Evolutionary conservation across 2,797 vertebrate species (phyloP).

Genomic region (Poecilia picta): DNA sequence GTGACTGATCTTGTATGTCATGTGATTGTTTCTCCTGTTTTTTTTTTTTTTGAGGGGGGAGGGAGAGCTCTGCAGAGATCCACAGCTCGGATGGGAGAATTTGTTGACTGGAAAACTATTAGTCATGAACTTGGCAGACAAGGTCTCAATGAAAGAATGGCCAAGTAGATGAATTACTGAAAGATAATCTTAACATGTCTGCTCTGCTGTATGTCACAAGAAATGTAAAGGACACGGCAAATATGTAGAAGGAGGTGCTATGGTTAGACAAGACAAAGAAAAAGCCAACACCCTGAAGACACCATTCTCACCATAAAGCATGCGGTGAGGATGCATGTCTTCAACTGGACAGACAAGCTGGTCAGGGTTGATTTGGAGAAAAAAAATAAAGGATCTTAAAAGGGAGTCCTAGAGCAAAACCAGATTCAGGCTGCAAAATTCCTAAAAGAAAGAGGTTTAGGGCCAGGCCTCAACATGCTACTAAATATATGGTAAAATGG

Average conservation of each 20-base stretch:
- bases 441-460: background rate
- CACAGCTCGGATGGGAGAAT: background rate
- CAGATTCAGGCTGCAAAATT: background rate
- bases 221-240: background rate
- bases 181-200: background rate
- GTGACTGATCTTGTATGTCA: too few relatives aligned
- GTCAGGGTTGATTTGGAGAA: background rate
- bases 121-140: background rate
- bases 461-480: background rate
- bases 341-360: background rate
- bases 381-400: background rate
- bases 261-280: background rate
- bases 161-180: background rate
- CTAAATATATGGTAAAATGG: background rate
- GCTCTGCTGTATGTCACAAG: background rate
- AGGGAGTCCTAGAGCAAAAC: background rate
- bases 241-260: background rate
- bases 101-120: background rate
- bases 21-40: too few relatives aligned
- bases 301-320: background rate
- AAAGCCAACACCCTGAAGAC: background rate
- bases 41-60: too few relatives aligned
- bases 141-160: background rate
- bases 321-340: background rate
- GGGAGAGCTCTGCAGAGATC: background rate